Evolutionary conservation across 2,113 vertebrate genomes (phyloP).

Genomic region (Passer domesticus): DNA sequence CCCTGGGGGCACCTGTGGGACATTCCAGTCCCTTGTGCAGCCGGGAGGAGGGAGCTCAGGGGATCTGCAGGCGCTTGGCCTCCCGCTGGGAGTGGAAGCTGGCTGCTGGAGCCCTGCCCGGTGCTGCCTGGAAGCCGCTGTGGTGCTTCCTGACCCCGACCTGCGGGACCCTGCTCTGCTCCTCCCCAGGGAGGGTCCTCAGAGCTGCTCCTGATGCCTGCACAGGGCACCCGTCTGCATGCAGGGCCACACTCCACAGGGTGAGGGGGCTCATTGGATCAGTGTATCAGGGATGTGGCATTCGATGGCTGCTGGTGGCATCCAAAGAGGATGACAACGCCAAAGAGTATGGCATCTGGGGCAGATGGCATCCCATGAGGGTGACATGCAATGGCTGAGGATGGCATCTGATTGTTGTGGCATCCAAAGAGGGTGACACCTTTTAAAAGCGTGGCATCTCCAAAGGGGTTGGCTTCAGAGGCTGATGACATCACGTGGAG

Average conservation of each 20-base stretch:
- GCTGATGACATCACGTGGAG: neutral
- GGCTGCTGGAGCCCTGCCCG: neutral
- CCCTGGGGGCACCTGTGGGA: neutral
- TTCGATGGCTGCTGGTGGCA: neutral
- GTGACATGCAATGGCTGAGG: neutral
- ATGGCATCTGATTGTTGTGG: neutral
- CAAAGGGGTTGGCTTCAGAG: neutral
- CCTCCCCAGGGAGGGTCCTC: accelerated
- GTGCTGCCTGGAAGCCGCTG: neutral
- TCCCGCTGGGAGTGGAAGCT: neutral
- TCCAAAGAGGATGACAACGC: neutral
- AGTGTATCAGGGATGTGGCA: neutral
- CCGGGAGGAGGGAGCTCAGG: neutral
- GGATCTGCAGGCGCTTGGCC: neutral
- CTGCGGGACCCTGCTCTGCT: accelerated
- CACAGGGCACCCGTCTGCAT: accelerated
- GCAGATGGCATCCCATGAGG: neutral
- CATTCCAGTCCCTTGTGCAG: accelerated
- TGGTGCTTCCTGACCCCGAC: neutral
- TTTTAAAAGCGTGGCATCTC: neutral
- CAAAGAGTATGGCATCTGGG: neutral
- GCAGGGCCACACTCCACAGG: neutral
- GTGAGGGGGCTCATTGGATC: neutral
- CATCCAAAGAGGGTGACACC: neutral
- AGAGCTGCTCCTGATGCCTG: neutral